A percentile compares a stretch with the other conserved stretches of the same genome.
Conservation (phyloP, 2,888 invertebrate genomes). For the Endotricha flammealis region DNA sequence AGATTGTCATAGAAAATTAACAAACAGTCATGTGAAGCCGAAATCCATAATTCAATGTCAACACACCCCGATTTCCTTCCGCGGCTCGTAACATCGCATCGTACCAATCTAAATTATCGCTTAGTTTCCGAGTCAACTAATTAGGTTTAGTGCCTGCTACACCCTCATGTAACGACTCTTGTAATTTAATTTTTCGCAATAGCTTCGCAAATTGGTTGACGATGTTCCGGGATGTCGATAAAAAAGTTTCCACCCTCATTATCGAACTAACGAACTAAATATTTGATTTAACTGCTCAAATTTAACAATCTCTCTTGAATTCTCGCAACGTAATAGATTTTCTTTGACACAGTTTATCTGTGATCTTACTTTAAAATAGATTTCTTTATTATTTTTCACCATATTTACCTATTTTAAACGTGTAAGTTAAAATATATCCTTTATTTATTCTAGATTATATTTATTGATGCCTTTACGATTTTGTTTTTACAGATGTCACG, state of each 20-base stretch:
- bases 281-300: too few species aligned
- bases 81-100: constrained; percentile 30
- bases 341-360: too few species aligned
- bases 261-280: neutral
- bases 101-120: constrained; percentile 53
- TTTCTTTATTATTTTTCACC: too few species aligned
- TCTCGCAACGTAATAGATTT: too few species aligned
- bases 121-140: constrained; percentile 59
- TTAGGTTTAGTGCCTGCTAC: constrained; percentile 53
- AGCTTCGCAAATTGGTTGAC: constrained; percentile 31
- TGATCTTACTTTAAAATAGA: too few species aligned
- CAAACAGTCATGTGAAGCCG: neutral
- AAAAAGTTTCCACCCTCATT: constrained; percentile 7
- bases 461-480: too few species aligned
- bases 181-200: constrained; percentile 57
- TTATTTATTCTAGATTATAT: too few species aligned
- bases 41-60: constrained; percentile 21
- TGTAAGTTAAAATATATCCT: too few species aligned
- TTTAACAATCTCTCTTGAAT: too few species aligned
- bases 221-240: constrained; percentile 29
- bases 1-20: neutral
- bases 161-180: constrained; percentile 40
- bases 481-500: too few species aligned
- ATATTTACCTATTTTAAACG: too few species aligned
- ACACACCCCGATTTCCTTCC: constrained; percentile 28